These are phyloP conservation scores for Cryptus armator DNA, from an alignment of 2,888 invertebrate species.

Conservation along the genomic window DNA sequence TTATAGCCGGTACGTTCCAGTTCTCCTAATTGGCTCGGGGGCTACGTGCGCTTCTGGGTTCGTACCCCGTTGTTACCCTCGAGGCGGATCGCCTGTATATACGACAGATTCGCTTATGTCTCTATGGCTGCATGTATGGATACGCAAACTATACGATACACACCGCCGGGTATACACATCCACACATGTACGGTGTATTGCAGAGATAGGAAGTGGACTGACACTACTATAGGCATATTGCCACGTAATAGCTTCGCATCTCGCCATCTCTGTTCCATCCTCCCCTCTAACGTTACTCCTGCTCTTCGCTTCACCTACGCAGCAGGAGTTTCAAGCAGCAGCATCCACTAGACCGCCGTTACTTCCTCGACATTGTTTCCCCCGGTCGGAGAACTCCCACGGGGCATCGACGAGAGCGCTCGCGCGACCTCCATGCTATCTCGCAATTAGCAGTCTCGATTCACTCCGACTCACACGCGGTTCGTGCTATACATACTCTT, in stretches of 20 bases:
- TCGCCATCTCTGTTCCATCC: constrained; percentile 44
- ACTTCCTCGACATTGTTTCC: constrained; percentile 65
- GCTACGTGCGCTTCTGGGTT: constrained; percentile 44
- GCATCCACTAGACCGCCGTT: constrained; percentile 52
- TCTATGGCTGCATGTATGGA: neutral
- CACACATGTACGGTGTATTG: constrained; percentile 11
- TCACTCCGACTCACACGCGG: constrained; percentile 48
- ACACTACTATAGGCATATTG: constrained; percentile 49
- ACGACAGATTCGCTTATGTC: constrained; percentile 25
- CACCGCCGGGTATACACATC: neutral
- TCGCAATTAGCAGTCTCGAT: constrained; percentile 67
- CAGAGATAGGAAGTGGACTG: constrained; percentile 21
- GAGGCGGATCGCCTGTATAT: neutral
- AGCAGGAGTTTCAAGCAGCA: constrained; percentile 38
- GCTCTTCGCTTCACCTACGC: constrained; percentile 24
- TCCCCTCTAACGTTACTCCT: constrained; percentile 1
- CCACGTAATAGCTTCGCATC: constrained; percentile 51
- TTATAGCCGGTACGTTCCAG: constrained; percentile 77
- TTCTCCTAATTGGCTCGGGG: constrained; percentile 78
- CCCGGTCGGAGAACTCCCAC: constrained; percentile 61
- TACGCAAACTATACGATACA: constrained; percentile 28
- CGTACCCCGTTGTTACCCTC: neutral
- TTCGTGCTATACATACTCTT: neutral
- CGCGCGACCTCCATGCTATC: constrained; percentile 61
- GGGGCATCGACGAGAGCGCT: constrained; percentile 48